Conservation (phyloP, 2,797 vertebrate species). For the Eptatretus atami region DNA sequence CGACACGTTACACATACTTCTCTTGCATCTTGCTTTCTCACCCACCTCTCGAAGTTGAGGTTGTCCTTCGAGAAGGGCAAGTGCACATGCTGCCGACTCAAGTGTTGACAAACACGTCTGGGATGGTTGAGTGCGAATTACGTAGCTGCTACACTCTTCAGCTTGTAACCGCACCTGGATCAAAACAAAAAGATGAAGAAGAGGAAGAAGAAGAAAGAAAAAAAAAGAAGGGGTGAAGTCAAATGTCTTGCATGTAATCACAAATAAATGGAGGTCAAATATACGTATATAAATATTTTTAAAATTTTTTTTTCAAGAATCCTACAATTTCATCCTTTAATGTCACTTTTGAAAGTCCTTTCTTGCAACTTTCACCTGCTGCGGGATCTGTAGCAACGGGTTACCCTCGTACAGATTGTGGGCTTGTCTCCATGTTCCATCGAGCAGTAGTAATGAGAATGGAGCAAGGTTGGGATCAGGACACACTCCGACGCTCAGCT, state of each 20-base stretch:
- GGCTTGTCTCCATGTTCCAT: slow-evolving; percentile 93
- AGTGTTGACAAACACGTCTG: slow-evolving; percentile 75
- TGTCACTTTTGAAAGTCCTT: too few species aligned
- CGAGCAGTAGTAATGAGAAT: slow-evolving; percentile 51
- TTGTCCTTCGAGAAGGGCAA: slow-evolving; percentile 52
- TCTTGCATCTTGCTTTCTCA: slow-evolving; percentile 5
- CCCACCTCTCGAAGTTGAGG: slow-evolving; percentile 47
- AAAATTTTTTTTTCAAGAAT: too few species aligned
- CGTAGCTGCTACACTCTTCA: slow-evolving; percentile 55
- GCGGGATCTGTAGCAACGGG: slow-evolving; percentile 47
- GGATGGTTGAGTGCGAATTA: slow-evolving; percentile 74
- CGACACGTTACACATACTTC: too few species aligned
- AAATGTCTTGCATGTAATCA: too few species aligned
- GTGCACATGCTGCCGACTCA: slow-evolving; percentile 56
- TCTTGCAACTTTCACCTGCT: slow-evolving; percentile 26
- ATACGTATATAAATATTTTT: too few species aligned
- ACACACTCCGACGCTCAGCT: slow-evolving; percentile 26
- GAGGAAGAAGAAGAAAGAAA: too few species aligned
- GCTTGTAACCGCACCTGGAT: slow-evolving; percentile 50
- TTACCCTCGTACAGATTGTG: slow-evolving; percentile 94
- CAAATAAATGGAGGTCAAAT: too few species aligned
- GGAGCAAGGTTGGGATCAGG: slow-evolving; percentile 14
- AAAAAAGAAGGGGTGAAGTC: too few species aligned
- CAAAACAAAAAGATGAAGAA: too few species aligned
- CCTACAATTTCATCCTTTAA: too few species aligned